Conservation (phyloP, 2,113 vertebrate genomes). For the Crocuta crocuta region DNA sequence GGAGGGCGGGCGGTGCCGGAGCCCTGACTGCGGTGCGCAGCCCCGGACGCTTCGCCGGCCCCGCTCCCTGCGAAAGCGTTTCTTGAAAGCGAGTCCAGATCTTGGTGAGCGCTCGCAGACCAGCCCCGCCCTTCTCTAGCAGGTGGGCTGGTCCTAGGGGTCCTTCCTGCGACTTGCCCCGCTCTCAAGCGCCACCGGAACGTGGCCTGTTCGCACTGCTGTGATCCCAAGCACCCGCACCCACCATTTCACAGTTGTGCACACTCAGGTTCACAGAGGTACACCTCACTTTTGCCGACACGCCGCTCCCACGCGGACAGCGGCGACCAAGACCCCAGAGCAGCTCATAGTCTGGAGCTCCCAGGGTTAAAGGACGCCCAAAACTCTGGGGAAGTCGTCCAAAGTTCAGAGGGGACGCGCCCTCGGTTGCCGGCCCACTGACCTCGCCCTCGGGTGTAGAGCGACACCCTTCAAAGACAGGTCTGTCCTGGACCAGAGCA, state of each 20-base stretch:
- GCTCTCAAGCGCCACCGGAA: not conserved
- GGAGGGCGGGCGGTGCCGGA: not conserved
- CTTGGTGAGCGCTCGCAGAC: not conserved
- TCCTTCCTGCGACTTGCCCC: not conserved
- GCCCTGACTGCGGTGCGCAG: accelerated
- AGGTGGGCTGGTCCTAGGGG: not conserved
- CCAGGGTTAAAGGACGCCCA: not conserved
- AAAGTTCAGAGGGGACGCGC: not conserved
- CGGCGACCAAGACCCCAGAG: not conserved
- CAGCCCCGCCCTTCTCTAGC: not conserved
- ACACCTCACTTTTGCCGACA: not conserved
- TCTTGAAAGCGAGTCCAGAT: not conserved
- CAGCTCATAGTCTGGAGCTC: not conserved
- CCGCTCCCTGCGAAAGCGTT: not conserved
- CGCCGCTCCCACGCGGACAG: not conserved
- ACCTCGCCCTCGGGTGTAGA: not conserved
- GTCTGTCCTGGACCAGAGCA: not conserved
- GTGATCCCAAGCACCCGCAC: not conserved
- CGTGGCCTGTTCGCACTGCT: not conserved
- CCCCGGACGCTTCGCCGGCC: not conserved
- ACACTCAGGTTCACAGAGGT: not conserved
- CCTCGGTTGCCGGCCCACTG: not conserved
- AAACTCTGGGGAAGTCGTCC: not conserved
- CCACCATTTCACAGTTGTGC: not conserved
- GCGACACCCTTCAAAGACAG: not conserved